phyloP scores from a whole-genome alignment of 2,888 invertebrate genomes.

The Aquatica leii region DNA sequence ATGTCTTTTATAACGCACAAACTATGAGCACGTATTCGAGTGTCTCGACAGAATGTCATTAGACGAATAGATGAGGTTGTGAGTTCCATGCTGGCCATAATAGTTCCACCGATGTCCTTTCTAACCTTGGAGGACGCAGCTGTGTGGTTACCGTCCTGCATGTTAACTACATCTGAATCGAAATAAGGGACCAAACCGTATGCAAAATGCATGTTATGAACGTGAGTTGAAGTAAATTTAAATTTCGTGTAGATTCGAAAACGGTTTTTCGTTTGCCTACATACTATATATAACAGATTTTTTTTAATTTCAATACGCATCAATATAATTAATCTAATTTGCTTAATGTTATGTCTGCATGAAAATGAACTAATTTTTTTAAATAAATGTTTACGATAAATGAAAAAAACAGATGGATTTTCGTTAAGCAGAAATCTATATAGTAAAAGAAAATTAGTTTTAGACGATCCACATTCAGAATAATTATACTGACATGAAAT shows the following conservation, averaged over 20 bases:
- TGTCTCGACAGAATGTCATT: constrained; percentile 31
- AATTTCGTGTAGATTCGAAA: constrained; percentile 10
- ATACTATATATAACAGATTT: too few species aligned
- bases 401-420: too few species aligned
- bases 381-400: too few species aligned
- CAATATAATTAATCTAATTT: too few species aligned
- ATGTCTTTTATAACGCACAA: constrained; percentile 17
- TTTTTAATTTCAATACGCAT: too few species aligned
- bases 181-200: constrained; percentile 30
- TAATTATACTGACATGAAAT: too few species aligned
- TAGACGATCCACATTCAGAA: too few species aligned
- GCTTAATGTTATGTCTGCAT: too few species aligned
- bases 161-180: constrained; percentile 35
- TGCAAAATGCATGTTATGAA: constrained; percentile 33
- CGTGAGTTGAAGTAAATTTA: constrained; percentile 32
- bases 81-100: constrained; percentile 32
- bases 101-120: constrained; percentile 32
- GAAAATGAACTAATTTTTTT: too few species aligned
- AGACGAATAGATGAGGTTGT: constrained; percentile 34
- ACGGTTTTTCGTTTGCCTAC: too few species aligned
- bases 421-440: too few species aligned
- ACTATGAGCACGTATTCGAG: constrained; percentile 30
- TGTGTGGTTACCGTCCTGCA: constrained; percentile 34
- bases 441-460: too few species aligned
- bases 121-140: constrained; percentile 36